Conservation (phyloP, 2,888 invertebrate genomes). For the Hirtodrosophila duncani region DNA sequence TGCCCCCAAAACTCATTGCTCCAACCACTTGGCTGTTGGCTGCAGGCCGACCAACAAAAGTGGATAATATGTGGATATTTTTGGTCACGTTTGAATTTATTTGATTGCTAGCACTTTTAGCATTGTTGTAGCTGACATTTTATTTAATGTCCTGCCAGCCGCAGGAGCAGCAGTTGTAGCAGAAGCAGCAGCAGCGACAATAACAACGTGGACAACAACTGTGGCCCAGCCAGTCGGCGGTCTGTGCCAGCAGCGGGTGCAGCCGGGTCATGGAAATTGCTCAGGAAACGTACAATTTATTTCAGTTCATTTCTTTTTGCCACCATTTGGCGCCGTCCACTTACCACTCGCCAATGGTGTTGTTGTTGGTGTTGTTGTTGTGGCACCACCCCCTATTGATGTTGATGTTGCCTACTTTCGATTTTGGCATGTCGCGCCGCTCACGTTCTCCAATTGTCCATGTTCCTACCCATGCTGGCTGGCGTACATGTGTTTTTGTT, state of each 20-base stretch:
- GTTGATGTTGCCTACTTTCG: conserved; percentile 65
- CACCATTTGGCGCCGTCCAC: conserved; percentile 44
- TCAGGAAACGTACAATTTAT: conserved; percentile 73
- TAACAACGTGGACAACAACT: conserved; percentile 37
- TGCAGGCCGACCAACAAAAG: conserved; percentile 42
- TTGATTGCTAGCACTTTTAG: conserved; percentile 74
- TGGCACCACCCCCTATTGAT: conserved; percentile 38
- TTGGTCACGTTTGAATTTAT: conserved; percentile 75
- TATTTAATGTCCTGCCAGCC: conserved; percentile 63
- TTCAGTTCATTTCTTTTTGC: conserved; percentile 70
- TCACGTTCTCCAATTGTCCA: conserved; percentile 60
- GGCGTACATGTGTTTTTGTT: conserved; percentile 34
- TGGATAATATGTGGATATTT: conserved; percentile 73
- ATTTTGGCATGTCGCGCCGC: conserved; percentile 68
- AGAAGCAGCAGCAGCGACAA: conserved; percentile 19
- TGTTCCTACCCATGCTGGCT: conserved; percentile 18
- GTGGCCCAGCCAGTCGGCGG: conserved; percentile 8
- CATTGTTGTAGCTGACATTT: conserved; percentile 72
- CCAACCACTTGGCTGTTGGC: conserved; percentile 10
- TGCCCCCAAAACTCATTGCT: conserved; percentile 13
- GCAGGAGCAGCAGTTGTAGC: conserved; percentile 33
- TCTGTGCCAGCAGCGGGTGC: not conserved
- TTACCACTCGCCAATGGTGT: conserved; percentile 1
- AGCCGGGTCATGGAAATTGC: conserved; percentile 60
- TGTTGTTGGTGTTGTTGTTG: conserved; percentile 9